Evolutionary conservation across 37 sponge, comb jelly and placozoan species (phyloP), one percentile per base, ranked within the genome.

Genomic region (Theonella swinhoei): DNA sequence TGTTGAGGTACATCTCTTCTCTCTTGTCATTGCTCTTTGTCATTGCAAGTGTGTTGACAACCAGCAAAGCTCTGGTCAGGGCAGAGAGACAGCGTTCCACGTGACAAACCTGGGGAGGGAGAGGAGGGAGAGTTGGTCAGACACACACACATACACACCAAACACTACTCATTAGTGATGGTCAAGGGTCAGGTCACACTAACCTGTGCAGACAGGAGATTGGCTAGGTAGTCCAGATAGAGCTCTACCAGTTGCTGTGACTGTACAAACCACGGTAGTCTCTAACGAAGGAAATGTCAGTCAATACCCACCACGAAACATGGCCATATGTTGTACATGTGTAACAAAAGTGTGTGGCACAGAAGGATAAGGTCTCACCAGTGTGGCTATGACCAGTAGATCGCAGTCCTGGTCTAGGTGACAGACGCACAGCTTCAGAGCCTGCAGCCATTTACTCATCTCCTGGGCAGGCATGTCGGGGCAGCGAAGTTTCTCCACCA

Each of bases 191-290:
- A 94, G 73, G n/a, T n/a, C n/a, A n/a, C n/a, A n/a, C 31, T 81
- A 60, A 92, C 80, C 59, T 94, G 92, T 35, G 87, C 89, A 23
- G 95, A 79, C 34, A 94, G 62, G 20, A 94, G 78, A 26, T 61
- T 70, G 26, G 71, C 42, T 3, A 94, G 79, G 80, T 87, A 91
- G 1, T 82, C 81, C 2, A 91, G 77, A 65, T 94, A 94, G 22
- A 68, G 74, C 34, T 84, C 62, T 7, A 78, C 88, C 17, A 84
- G 60, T 26, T 37, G 68, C 0, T 58, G 33, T 3, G 83, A 83
- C 70, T 81, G 42, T 25, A 63, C 54, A 58, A 38, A 70, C 95
- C 95, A 94, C 3, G 82, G 31, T 24, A 94, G 28, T 4, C 61
- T 77, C 92, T 91, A 64, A 1, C 30, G 26, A 1, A n/a, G 64